Evolutionary conservation across 2,888 invertebrate genomes (phyloP).

Genomic region (Brachynemurus nebulosus): DNA sequence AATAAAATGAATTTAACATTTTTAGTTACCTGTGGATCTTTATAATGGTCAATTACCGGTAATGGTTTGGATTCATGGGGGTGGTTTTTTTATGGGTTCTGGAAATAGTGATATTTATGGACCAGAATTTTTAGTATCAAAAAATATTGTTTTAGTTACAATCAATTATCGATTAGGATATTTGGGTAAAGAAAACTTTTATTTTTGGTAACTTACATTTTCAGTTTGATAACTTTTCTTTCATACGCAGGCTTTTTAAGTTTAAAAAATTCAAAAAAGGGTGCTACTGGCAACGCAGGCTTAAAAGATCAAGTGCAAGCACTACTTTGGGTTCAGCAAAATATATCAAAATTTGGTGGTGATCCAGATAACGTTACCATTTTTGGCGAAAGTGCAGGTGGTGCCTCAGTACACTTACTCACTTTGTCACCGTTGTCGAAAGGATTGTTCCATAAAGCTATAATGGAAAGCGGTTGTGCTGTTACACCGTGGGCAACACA

Average conservation of each 20-base stretch:
- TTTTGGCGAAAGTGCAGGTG: slow-evolving; percentile 1
- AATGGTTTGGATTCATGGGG: not conserved
- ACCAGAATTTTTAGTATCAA: not conserved
- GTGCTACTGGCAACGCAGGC: not conserved
- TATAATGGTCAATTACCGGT: not conserved
- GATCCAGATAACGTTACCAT: not conserved
- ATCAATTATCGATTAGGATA: not conserved
- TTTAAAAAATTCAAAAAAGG: not conserved
- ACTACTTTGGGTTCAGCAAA: slow-evolving; percentile 2
- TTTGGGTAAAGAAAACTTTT: not conserved
- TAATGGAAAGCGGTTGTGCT: not conserved
- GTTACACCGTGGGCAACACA: not conserved
- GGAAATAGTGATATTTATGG: not conserved
- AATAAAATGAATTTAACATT: too few species aligned
- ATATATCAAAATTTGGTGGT: not conserved
- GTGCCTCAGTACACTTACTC: not conserved
- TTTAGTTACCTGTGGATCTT: too few species aligned
- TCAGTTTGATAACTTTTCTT: not conserved
- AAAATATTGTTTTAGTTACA: not conserved
- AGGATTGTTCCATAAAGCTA: not conserved
- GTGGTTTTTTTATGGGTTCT: not conserved
- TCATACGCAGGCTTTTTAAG: not conserved
- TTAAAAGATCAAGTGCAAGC: slow-evolving; percentile 2
- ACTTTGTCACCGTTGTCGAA: not conserved
- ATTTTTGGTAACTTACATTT: not conserved